Base-by-base conservation (phyloP, 53 echinoderm and acorn worm species). In the Astropecten irregularis region DNA sequence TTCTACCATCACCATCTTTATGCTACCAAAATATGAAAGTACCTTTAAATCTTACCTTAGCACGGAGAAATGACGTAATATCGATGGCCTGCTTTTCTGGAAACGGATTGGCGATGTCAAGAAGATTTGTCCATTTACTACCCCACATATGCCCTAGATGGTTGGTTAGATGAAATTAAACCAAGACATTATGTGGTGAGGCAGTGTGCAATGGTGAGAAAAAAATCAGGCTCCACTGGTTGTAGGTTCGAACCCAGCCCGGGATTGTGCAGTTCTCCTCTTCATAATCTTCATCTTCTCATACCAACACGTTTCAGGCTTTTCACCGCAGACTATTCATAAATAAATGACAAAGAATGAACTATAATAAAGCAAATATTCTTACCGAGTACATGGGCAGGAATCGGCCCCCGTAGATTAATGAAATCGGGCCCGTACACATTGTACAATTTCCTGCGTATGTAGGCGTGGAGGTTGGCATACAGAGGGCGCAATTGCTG, bases 101-200 rank as follows among this genome's bases (percentile, higher is more conserved):
- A 42, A 66, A 91, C 2, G 94, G 94, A 25, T 63, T 28, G 9
- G 89, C 82, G 22, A 91, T 58, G 72, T 94, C 91, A 30, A 62
- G 57, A 0, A 94, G 38, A 38, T 29, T 54, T 26, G 16, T 25
- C 94, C 94, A 94, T 9, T 81, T 53, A 53, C 91, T 91, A 1
- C 89, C 86, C 94, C 94, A 94, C 94, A 94, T 94, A 66, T 91
- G 79, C 9, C 91, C 94, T 94, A 49, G 19, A 54, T 51, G 19
- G 13, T n/a, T n/a, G n/a, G 62, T 56, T 5, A 9, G 16, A 11
- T n/a, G 25, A 21, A 46, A 46, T n/a, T 4, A 63, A 18, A 40
- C 5, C 14, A 67, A n/a, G n/a, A n/a, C n/a, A n/a, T n/a, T n/a
- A n/a, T n/a, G n/a, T n/a, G n/a, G n/a, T n/a, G n/a, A n/a, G n/a